Evolutionary conservation across 2,797 vertebrate genomes (phyloP).

Genomic region (Scolopax rusticola): DNA sequence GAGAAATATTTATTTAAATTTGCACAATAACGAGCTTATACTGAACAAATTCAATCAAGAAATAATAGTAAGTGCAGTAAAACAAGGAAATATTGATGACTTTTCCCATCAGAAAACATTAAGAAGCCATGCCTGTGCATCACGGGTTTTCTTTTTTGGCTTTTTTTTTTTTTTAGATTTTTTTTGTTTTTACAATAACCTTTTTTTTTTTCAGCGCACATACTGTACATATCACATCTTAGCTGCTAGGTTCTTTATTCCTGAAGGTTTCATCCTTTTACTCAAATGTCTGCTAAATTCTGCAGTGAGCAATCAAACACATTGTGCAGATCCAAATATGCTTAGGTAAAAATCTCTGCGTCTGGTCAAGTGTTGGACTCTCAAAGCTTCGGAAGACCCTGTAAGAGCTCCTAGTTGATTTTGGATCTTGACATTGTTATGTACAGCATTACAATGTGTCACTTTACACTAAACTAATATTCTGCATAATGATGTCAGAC

Average conservation of each 20-base stretch:
- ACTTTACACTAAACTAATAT: conserved; percentile 59
- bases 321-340: conserved; percentile 56
- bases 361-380: conserved; percentile 40
- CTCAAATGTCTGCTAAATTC: conserved; percentile 36
- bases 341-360: conserved; percentile 54
- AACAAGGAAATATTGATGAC: conserved; percentile 89
- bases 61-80: conserved; percentile 87
- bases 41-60: conserved; percentile 85
- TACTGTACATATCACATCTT: conserved; percentile 78
- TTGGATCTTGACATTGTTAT: conserved; percentile 42
- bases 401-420: conserved; percentile 19
- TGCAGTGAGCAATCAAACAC: conserved; percentile 70
- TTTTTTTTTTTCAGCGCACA: conserved; percentile 64
- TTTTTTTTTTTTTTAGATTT: not conserved
- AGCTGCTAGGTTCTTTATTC: conserved; percentile 71
- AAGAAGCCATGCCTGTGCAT: conserved; percentile 83
- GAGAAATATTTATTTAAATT: conserved; percentile 99
- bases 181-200: conserved; percentile 73
- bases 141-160: conserved; percentile 63
- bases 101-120: conserved; percentile 84
- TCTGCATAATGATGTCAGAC: conserved; percentile 64
- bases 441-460: conserved; percentile 33
- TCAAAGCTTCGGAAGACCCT: conserved; percentile 37
- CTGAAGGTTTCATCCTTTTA: conserved; percentile 71
- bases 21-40: conserved; percentile 94